Conservation (phyloP, 2,797 vertebrate genomes). For the Enteromius unitaeniatus region DNA sequence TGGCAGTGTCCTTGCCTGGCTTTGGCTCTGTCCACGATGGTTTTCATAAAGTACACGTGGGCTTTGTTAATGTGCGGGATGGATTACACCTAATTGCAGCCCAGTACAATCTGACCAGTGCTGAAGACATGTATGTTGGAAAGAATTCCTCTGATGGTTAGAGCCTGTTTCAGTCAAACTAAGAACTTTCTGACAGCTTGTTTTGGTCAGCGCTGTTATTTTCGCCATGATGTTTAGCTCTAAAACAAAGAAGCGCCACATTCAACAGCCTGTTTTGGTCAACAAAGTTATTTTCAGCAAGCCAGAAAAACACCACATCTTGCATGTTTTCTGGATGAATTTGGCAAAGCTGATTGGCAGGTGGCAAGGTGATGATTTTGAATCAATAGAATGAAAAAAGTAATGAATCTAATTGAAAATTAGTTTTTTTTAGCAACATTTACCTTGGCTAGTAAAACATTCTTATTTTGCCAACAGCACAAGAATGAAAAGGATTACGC, state of each 20-base stretch:
- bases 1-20: conserved; percentile 16
- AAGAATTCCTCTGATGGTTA: conserved; percentile 45
- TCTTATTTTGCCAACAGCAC: not conserved
- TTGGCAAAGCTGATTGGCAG: not conserved
- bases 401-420: not conserved
- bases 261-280: conserved; percentile 55
- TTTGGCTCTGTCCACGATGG: conserved; percentile 23
- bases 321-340: conserved; percentile 9
- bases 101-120: conserved; percentile 40
- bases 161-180: conserved; percentile 31
- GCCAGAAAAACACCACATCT: not conserved
- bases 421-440: not conserved
- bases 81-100: conserved; percentile 50
- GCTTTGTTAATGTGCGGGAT: conserved; percentile 45
- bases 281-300: conserved; percentile 33
- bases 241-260: conserved; percentile 1
- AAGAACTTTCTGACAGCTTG: conserved; percentile 53
- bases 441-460: not conserved
- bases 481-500: not conserved
- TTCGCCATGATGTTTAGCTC: conserved; percentile 22
- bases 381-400: not conserved
- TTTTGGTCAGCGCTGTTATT: conserved; percentile 50
- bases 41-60: conserved; percentile 43
- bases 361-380: not conserved
- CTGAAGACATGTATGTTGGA: conserved; percentile 32